These are phyloP conservation scores for Macrosteles quadrilineatus DNA, from an alignment of 1,140 invertebrate species.

Conservation along the genomic window DNA sequence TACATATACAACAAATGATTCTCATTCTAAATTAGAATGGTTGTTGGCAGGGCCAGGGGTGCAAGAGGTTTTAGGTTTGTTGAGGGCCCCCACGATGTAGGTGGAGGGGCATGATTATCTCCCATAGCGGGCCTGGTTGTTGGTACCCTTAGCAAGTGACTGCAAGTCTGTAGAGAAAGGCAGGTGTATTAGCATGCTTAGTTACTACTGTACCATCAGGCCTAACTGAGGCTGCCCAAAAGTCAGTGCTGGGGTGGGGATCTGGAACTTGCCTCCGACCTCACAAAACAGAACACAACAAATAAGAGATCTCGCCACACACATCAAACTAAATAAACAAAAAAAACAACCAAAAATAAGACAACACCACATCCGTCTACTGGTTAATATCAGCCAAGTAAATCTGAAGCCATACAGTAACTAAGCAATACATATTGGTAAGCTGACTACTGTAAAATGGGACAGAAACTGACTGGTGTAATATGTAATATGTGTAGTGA, in stretches of 20 bases:
- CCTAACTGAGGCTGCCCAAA: conserved; percentile 42
- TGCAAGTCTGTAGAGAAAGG: not conserved
- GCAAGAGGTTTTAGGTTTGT: too few species aligned
- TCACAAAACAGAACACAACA: conserved; percentile 43
- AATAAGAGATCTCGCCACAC: conserved; percentile 35
- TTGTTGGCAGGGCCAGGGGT: too few species aligned
- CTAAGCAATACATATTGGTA: conserved; percentile 6
- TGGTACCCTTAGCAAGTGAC: too few species aligned
- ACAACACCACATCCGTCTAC: conserved; percentile 32
- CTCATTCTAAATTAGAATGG: too few species aligned
- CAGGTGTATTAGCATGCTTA: conserved; percentile 18
- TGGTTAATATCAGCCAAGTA: conserved; percentile 29
- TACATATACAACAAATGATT: too few species aligned
- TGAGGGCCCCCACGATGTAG: too few species aligned
- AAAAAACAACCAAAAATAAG: conserved; percentile 29
- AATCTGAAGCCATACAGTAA: conserved; percentile 17
- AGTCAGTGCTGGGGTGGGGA: conserved; percentile 41
- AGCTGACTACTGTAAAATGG: not conserved
- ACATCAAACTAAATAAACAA: conserved; percentile 34
- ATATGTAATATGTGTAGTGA: too few species aligned
- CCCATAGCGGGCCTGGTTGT: too few species aligned
- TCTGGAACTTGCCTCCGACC: conserved; percentile 44
- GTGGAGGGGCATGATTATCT: too few species aligned
- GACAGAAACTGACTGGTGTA: not conserved
- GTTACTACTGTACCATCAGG: conserved; percentile 36